A percentile compares a stretch with the other conserved stretches of the same genome.
These are phyloP conservation scores for Acleris holmiana DNA, from an alignment of 2,888 invertebrate species.

Conservation along the genomic window DNA sequence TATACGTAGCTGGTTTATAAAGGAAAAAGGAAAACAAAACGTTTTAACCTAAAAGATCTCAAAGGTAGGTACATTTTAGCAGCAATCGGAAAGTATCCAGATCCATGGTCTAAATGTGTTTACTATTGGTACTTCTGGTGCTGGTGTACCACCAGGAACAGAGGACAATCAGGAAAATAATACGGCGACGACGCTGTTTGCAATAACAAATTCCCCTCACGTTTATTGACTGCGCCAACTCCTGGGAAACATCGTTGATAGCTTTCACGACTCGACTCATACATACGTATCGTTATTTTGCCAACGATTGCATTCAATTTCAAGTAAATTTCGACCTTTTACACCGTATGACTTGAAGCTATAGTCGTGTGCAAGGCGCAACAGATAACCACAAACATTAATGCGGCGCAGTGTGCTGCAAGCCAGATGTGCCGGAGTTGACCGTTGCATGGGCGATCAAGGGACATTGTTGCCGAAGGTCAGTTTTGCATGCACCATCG, in stretches of 20 bases:
- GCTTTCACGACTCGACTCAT: conserved; percentile 67
- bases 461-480: conserved; percentile 70
- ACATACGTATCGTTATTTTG: conserved; percentile 62
- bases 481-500: conserved; percentile 67
- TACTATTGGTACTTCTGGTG: too few species aligned
- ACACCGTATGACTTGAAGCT: conserved; percentile 45
- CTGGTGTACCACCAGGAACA: too few species aligned
- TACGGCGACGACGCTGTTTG: not conserved
- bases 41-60: too few species aligned
- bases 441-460: conserved; percentile 58
- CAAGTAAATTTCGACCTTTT: conserved; percentile 54
- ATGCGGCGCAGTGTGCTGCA: conserved; percentile 43
- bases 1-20: too few species aligned
- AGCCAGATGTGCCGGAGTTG: conserved; percentile 62
- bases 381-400: conserved; percentile 44
- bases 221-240: conserved; percentile 45
- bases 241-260: conserved; percentile 58
- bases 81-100: too few species aligned
- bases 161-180: conserved; percentile 12
- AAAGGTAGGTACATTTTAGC: too few species aligned
- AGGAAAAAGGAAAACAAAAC: too few species aligned
- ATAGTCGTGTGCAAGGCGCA: conserved; percentile 50
- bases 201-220: conserved; percentile 27
- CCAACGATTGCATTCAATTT: conserved; percentile 60
- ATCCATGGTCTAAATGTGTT: too few species aligned